Evolutionary conservation across 2,888 invertebrate species (phyloP).

Genomic region (Adelphocoris suturalis): DNA sequence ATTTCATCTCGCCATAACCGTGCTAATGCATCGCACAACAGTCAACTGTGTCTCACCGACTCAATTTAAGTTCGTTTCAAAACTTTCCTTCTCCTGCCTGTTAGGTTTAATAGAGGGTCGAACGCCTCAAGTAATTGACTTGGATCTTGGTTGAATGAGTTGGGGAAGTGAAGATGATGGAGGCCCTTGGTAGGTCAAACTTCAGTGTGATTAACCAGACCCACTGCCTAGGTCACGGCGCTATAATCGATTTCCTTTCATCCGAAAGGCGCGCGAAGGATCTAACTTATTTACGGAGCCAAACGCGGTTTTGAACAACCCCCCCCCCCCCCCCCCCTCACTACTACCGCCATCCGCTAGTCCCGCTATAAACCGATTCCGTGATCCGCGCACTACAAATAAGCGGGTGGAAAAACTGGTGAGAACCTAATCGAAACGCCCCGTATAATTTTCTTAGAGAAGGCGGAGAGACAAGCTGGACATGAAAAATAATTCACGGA

Average conservation of each 20-base stretch:
- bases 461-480: not conserved
- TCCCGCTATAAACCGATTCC: constrained; percentile 5
- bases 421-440: not conserved
- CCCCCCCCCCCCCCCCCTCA: not conserved
- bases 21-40: constrained; percentile 38
- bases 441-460: constrained; percentile 1
- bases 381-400: not conserved
- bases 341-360: not conserved
- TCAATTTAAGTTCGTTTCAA: constrained; percentile 49
- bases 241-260: constrained; percentile 46
- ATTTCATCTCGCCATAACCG: not conserved
- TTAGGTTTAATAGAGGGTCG: constrained; percentile 8
- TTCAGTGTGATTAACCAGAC: constrained; percentile 48
- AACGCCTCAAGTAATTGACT: constrained; percentile 50
- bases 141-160: constrained; percentile 50
- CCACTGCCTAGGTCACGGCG: constrained; percentile 19
- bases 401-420: not conserved
- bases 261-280: constrained; percentile 8
- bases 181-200: constrained; percentile 37
- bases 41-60: constrained; percentile 33
- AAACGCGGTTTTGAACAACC: not conserved
- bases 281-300: constrained; percentile 44
- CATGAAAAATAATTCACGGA: not conserved
- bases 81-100: constrained; percentile 20
- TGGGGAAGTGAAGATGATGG: constrained; percentile 44